Evolutionary conservation across 2,888 invertebrate species (phyloP), one percentile per base, ranked within the genome.

Genomic region (Dugesia japonica): DNA sequence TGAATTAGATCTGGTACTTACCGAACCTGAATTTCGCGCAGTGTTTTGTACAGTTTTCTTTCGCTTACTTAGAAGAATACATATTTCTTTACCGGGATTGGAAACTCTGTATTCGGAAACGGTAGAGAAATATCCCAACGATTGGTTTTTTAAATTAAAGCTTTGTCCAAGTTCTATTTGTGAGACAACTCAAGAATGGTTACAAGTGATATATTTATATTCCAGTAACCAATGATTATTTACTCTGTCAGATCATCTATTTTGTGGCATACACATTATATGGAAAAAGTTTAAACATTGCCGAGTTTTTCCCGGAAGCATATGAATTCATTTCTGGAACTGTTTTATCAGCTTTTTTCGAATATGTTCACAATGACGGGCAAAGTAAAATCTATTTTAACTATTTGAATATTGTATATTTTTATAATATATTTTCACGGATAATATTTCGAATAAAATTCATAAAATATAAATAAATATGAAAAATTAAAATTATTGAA

Each of bases 161-260:
- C 20, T 56, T 56, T 56, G 56, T n/a, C 56, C 56, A n/a, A 56
- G 56, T 56, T 56, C 56, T 56, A 23, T 23, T 20, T 56, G 56
- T 56, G 56, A 56, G 17, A 56, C 56, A 23, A 56, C 56, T 4
- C 56, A 56, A n/a, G 56, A 56, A 56, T 56, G 56, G 56, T 56
- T 56, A 56, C 56, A 56, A 56, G 56, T 56, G 17, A 38, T 38
- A 20, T 20, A 56, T 31, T 31, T 4, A 13, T 4, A 31, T 31
- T 31, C 13, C n/a, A n/a, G 13, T 31, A 7, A 31, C 13, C 31
- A 31, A 31, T 31, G 31, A 7, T n/a, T n/a, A 7, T n/a, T 56
- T 13, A 56, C n/a, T 4, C 4, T 13, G 1, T 56, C 17, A 56
- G 56, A 56, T 56, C 4, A 56, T 56, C 17, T 56, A 56, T n/a